Conservation (phyloP, 2,888 invertebrate genomes). For the Drosophila kanekoi region DNA sequence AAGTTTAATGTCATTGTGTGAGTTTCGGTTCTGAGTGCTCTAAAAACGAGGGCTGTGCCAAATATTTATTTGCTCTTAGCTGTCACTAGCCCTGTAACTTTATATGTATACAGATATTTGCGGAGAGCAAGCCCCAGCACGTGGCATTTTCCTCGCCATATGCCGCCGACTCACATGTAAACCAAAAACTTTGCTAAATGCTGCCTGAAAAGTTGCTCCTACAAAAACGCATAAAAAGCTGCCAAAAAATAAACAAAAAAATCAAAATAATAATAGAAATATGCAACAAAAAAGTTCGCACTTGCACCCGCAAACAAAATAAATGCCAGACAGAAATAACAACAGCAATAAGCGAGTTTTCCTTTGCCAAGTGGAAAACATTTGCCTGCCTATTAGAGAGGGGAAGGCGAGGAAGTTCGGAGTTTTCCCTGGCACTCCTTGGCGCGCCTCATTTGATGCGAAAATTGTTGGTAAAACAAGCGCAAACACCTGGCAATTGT, state of each 20-base stretch:
- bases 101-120: not conserved
- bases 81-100: conserved; percentile 35
- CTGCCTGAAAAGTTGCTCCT: conserved; percentile 62
- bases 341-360: conserved; percentile 55
- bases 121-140: not conserved
- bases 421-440: conserved; percentile 20
- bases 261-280: conserved; percentile 32
- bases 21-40: conserved; percentile 50
- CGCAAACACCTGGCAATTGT: conserved; percentile 79
- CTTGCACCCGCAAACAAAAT: conserved; percentile 57
- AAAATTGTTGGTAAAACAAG: conserved; percentile 84
- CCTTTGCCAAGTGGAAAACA: conserved; percentile 75
- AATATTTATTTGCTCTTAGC: conserved; percentile 55
- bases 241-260: conserved; percentile 26
- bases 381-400: conserved; percentile 61
- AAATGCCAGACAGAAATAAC: conserved; percentile 41
- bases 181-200: conserved; percentile 63
- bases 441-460: conserved; percentile 63
- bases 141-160: conserved; percentile 35
- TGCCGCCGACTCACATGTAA: conserved; percentile 51
- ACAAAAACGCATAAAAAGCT: conserved; percentile 30
- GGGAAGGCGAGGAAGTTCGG: not conserved
- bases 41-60: conserved; percentile 41
- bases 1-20: conserved; percentile 62
- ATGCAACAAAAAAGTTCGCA: conserved; percentile 59